phyloP scores from a whole-genome alignment of 2,888 invertebrate species.

The Tetanocera ferruginea region DNA sequence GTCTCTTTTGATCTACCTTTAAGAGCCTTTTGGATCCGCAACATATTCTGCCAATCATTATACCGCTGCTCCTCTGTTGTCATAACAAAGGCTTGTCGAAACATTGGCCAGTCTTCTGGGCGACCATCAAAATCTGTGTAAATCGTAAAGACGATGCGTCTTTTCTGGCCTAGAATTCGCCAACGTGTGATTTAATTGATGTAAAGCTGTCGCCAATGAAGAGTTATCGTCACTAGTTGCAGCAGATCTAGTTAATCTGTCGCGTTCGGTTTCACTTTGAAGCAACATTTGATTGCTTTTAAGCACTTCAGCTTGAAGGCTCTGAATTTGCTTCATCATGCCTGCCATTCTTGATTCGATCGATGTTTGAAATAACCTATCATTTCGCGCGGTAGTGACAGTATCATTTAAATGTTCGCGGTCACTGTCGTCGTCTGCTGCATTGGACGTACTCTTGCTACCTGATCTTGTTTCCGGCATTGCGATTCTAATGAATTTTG shows the following conservation, averaged over 20 bases:
- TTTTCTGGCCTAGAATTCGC: neutral
- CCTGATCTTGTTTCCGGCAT: neutral
- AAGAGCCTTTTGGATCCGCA: slow-evolving; percentile 22
- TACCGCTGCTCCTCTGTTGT: slow-evolving; percentile 13
- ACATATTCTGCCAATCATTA: slow-evolving; percentile 9
- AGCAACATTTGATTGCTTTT: neutral
- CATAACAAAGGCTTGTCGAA: neutral
- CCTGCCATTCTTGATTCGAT: neutral
- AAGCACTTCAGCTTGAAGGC: neutral
- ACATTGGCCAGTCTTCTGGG: slow-evolving; percentile 27
- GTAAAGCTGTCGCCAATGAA: neutral
- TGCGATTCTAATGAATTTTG: neutral
- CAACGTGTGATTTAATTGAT: neutral
- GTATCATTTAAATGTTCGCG: neutral
- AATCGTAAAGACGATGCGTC: neutral
- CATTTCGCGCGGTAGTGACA: neutral
- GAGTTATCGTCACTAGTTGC: neutral
- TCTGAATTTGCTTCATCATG: neutral
- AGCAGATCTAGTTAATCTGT: neutral
- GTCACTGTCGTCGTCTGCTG: neutral
- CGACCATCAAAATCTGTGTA: slow-evolving; percentile 17
- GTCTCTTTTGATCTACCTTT: slow-evolving; percentile 14
- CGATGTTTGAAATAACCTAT: too few species aligned
- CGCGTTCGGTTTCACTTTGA: neutral
- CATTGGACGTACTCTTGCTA: neutral